Percentiles rank a stretch among this genome's conserved stretches.
Conservation (phyloP, 2,113 vertebrate genomes). For the Meriones unguiculatus region DNA sequence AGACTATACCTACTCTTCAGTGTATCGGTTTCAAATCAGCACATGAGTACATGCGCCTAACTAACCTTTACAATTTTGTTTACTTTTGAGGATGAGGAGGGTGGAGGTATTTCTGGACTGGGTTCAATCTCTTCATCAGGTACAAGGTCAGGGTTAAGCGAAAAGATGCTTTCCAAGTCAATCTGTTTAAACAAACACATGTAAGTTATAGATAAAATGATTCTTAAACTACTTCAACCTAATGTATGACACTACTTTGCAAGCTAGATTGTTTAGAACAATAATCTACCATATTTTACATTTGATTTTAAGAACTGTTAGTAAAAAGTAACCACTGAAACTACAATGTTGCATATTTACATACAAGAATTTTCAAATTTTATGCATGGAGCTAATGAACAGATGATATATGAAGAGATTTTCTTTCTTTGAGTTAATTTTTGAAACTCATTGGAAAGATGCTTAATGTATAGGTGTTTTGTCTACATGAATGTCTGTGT, state of each 20-base stretch:
- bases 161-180: conserved; percentile 97
- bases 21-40: conserved; percentile 7
- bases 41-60: not conserved
- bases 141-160: conserved; percentile 95
- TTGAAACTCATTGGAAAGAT: not conserved
- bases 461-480: not conserved
- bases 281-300: not conserved
- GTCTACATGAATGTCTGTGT: not conserved
- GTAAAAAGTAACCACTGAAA: not conserved
- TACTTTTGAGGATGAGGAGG: conserved; percentile 91
- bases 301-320: not conserved
- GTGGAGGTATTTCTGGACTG: conserved; percentile 92
- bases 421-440: not conserved
- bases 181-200: conserved; percentile 89
- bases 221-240: not conserved
- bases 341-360: not conserved
- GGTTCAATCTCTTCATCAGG: conserved; percentile 95
- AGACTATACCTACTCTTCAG: not conserved
- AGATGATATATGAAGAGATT: not conserved
- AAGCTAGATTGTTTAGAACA: conserved; percentile 42
- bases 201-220: conserved; percentile 6
- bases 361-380: not conserved
- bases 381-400: not conserved
- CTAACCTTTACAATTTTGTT: conserved; percentile 94
- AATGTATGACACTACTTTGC: not conserved